A percentile compares a stretch with the other conserved stretches of the same genome.
Conservation (phyloP, 2,113 vertebrate species). For the Bufo bufo region DNA sequence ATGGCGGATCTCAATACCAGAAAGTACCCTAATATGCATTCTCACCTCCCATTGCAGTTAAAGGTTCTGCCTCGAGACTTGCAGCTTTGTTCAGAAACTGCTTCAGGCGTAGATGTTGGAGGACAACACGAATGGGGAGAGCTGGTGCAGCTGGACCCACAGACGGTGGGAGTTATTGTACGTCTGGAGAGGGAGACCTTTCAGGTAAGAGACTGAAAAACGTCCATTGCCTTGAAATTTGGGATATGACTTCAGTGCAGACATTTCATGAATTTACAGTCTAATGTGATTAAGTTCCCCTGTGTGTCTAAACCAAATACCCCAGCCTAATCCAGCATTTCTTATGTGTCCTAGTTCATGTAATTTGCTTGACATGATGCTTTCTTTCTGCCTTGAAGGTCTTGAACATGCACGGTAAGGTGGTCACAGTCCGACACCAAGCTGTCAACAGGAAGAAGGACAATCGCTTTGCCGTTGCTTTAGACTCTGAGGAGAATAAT, state of each 20-base stretch:
- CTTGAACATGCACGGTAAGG: conserved; percentile 93
- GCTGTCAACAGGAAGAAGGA: conserved; percentile 91
- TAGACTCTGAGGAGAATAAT: conserved; percentile 96
- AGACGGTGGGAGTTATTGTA: conserved; percentile 91
- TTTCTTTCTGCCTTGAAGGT: conserved; percentile 71
- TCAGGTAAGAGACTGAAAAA: conserved; percentile 75
- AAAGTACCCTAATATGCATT: neutral
- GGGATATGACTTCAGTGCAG: too few species aligned
- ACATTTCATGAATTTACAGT: too few species aligned
- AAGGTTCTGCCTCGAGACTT: conserved; percentile 92
- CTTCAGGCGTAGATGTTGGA: conserved; percentile 90
- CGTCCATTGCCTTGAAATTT: neutral
- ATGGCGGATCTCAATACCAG: too few species aligned
- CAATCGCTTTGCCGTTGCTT: conserved; percentile 90
- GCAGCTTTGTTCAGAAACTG: conserved; percentile 94
- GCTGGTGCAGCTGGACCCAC: conserved; percentile 90
- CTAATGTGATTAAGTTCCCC: too few species aligned
- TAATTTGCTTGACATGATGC: neutral
- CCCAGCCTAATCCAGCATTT: neutral
- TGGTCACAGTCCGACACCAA: conserved; percentile 90
- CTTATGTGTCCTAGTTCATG: neutral
- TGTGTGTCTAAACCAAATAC: neutral
- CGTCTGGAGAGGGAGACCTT: conserved; percentile 92
- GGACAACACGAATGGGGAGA: conserved; percentile 97
- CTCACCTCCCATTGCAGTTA: conserved; percentile 68